Evolutionary conservation across 2,113 vertebrate species (phyloP).

Genomic region (Promerops cafer): DNA sequence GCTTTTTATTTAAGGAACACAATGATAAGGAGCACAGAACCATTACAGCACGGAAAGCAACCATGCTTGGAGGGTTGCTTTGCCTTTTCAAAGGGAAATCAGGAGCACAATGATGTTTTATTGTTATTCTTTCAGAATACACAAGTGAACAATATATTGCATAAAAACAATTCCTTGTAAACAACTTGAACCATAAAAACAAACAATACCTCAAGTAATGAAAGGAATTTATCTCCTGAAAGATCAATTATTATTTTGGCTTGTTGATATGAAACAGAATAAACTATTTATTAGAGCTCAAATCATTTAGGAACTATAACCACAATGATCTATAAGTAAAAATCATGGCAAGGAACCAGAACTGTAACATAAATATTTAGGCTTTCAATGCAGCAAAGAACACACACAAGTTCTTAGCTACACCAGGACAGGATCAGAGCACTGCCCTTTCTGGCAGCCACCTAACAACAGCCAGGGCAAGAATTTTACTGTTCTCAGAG

Average conservation of each 20-base stretch:
- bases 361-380: neutral
- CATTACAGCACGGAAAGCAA: neutral
- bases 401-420: neutral
- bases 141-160: neutral
- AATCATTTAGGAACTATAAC: constrained; percentile 16
- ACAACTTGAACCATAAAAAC: neutral
- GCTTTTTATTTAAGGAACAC: constrained; percentile 57
- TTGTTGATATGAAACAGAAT: neutral
- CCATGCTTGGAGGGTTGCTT: neutral
- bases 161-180: constrained; percentile 14
- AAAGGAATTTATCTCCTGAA: neutral
- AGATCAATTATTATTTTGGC: neutral
- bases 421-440: neutral
- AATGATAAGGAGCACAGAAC: neutral
- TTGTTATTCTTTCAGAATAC: constrained; percentile 1
- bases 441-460: neutral
- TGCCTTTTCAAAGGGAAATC: constrained; percentile 41
- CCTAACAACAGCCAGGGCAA: neutral
- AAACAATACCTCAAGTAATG: constrained; percentile 23
- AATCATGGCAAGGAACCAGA: neutral
- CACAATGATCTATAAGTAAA: neutral
- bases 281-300: neutral
- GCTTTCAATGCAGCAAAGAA: neutral
- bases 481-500: neutral
- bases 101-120: constrained; percentile 16